Evolutionary conservation across 1,140 invertebrate species (phyloP).

Genomic region (Drosophila melanica): DNA sequence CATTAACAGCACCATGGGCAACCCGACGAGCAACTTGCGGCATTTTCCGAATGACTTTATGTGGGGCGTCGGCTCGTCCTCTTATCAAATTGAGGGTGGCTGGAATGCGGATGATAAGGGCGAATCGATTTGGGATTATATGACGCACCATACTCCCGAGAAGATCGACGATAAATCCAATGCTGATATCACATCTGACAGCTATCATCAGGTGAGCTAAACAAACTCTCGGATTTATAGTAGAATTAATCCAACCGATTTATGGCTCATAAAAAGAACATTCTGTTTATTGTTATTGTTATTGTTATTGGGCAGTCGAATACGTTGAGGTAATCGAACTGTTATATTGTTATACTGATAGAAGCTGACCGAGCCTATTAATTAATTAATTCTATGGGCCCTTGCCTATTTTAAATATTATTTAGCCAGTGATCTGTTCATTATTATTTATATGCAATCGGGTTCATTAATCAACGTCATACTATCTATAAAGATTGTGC

Average conservation of each 20-base stretch:
- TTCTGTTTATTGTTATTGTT: no score
- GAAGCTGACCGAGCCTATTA: background rate
- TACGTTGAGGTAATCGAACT: background rate
- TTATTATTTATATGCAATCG: constrained; percentile 17
- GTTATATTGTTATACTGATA: background rate
- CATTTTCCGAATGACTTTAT: constrained; percentile 85
- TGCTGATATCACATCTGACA: constrained; percentile 85
- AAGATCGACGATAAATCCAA: constrained; percentile 86
- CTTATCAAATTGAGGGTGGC: constrained; percentile 89
- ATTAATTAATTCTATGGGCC: background rate
- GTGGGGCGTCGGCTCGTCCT: constrained; percentile 85
- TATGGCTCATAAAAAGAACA: no score
- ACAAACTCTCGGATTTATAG: no score
- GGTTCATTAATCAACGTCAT: constrained; percentile 34
- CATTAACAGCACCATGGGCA: constrained; percentile 45
- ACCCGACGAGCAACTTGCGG: constrained; percentile 44
- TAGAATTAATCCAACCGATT: no score
- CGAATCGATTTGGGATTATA: constrained; percentile 86
- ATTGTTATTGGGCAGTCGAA: no score
- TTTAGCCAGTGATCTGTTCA: background rate
- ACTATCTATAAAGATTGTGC: constrained; percentile 15
- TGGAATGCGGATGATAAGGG: constrained; percentile 88
- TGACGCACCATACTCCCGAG: constrained; percentile 84
- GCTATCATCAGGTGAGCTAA: constrained; percentile 85
- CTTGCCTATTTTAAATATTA: constrained; percentile 1